Base-by-base conservation (phyloP, 2,113 vertebrate genomes). In the Pithys albifrons region DNA sequence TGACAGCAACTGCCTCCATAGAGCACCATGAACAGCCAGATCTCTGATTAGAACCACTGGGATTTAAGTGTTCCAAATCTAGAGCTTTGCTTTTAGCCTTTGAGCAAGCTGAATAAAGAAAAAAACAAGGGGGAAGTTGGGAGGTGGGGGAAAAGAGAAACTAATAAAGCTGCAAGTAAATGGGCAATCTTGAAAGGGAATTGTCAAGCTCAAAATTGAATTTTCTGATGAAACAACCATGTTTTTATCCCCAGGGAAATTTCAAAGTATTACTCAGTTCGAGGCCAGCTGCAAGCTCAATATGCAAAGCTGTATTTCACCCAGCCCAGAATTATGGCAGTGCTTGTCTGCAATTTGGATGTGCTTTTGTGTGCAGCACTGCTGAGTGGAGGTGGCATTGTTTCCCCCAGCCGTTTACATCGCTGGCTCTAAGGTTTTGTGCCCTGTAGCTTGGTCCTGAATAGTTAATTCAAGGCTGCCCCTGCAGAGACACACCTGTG, bases 331-430 rank as follows among this genome's bases (percentile, higher is more conserved):
- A 6, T 12, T 37, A 25, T 27, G 74, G 57, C 62, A 71, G 2
- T 0, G 1, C 10, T 41, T 15, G 6, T 37, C 62, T 74, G 69
- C 0, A 0, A 28, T 7, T 6, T 31, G 48, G 82, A 48, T 11
- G 74, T 25, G 41, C 31, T 55, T 85, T 35, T 41, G 46, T 23
- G 27, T 22, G 45, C 22, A 55, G 67, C 67, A 64, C 14, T 5
- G 8, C 12, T 0, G 1, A 70, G 7, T 19, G 25, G 7, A 81
- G n/a, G 37, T 37, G 43, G n/a, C 48, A 75, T 19, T n/a, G n/a
- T 14, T 39, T 78, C 23, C 19, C 24, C n/a, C 17, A 2, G 43
- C 14, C 19, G 4, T n/a, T 59, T n/a, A 43, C 29, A 71, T 33
- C 74, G 35, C 35, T 27, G 64, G 8, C 49, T 57, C 7, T 18